Percentiles rank a stretch among this genome's conserved stretches.
phyloP scores from a whole-genome alignment of 2,888 invertebrate genomes.

The Xestia xanthographa region DNA sequence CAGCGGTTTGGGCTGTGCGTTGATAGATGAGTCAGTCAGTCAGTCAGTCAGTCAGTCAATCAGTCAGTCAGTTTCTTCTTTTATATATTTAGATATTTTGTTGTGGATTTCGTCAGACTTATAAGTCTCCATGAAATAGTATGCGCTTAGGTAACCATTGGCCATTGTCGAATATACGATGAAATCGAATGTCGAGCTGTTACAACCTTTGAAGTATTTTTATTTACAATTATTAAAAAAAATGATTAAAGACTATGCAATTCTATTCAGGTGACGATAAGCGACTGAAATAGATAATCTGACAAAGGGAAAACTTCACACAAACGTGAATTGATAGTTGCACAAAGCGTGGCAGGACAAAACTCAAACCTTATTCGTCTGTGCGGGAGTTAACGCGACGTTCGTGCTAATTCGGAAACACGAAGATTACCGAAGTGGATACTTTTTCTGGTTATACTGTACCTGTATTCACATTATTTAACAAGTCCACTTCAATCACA shows the following conservation, averaged over 20 bases:
- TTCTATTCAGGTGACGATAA: not conserved
- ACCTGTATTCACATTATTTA: not conserved
- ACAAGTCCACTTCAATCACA: constrained; percentile 19
- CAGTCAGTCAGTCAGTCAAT: too few species aligned
- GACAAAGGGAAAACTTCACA: not conserved
- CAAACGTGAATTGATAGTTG: not conserved
- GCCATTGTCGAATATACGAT: not conserved
- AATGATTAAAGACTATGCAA: not conserved
- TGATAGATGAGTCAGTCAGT: too few species aligned
- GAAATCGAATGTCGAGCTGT: too few species aligned
- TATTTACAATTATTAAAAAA: not conserved
- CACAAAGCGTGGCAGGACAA: not conserved
- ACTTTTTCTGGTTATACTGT: not conserved
- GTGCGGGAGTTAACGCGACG: too few species aligned
- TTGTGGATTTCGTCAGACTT: not conserved
- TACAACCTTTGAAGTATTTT: not conserved
- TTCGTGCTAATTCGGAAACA: not conserved
- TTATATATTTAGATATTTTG: too few species aligned
- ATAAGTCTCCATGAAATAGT: not conserved
- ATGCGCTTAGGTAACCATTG: not conserved
- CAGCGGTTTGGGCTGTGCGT: too few species aligned
- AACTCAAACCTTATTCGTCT: not conserved
- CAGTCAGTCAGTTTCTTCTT: too few species aligned
- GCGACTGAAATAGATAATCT: too few species aligned
- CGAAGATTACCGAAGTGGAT: not conserved